Base-by-base conservation (phyloP, 2,888 invertebrate species). In the Heliconius cydno region DNA sequence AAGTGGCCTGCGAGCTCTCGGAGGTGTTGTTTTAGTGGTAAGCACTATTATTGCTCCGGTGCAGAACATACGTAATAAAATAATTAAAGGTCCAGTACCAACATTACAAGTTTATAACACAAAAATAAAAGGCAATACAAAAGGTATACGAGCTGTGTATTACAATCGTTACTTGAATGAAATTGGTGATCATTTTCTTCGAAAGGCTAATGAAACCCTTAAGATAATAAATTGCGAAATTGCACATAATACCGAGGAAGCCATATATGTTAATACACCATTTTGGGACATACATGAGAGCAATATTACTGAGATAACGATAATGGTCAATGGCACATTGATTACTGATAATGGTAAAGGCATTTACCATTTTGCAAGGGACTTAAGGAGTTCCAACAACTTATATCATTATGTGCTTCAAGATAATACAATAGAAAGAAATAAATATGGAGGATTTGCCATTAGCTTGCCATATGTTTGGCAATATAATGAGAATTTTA, bases 351-450 rank as follows among this genome's bases (percentile, higher is more conserved):
- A 99, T 89, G 97, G 97, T 0, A 96, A 96, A 89, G 98, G 99
- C 22, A 97, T 99, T 82, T 96, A 96, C 78, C 99, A 99, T 86
- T 97, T 98, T 86, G 98, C 98, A 68, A 96, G 98, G 87, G 99
- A 99, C 91, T 96, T 99, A 85, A 96, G 99, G 84, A 98, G 98
- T 82, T 99, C 99, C 0, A 99, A 99, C 88, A 99, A 99, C 93
- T 95, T 99, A 1, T 99, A 99, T 95, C 98, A 99, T 89, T 99
- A 99, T 96, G 96, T 98, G 41, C 91, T 99, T 73, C 97, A 98
- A 89, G 98, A 98, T 86, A 98, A 98, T 81, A 96, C 97, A 0
- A 96, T 99, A 82, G 98, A 98, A 88, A 96, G 98, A 83, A 99
- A 99, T 87, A 95, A 95, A 80, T 96, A 96, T 41, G 98, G 98